Evolutionary conservation across 2,797 vertebrate species (phyloP), one percentile per base, ranked within the genome.

Genomic region (Muscicapa comitata): DNA sequence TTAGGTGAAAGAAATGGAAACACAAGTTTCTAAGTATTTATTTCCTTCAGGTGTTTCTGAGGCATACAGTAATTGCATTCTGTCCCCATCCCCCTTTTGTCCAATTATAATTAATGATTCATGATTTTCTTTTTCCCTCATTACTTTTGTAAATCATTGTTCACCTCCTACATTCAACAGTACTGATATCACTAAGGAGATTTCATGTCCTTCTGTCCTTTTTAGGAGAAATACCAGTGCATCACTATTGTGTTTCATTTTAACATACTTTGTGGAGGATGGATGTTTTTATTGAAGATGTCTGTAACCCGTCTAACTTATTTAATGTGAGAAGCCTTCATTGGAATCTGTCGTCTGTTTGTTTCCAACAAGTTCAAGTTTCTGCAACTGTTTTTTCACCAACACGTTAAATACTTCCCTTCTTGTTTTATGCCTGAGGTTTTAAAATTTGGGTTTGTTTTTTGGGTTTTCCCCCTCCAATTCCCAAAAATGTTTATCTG

Each of bases 141-240:
- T 84, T 86, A 65, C 83, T 86, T 94, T 87, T 0, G 71, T 93
- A 94, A 96, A 88, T 94, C 93, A 85, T 91, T 95, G 81, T 94
- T 97, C 96, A 93, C 94, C 95, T 98, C 95, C 86, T 94, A 61
- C 83, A 73, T 96, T 97, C 73, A 61, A 37, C 94, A 96, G 88
- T 96, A 80, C 93, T 95, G 95, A 94, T 96, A 95, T 95, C 95
- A 93, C 94, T 96, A 87, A 96, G 95, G 95, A 96, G 92, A 95
- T 93, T 97, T 93, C 80, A 62, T 96, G 83, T 96, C 95, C 92
- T 97, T 91, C 91, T 97, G 91, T 94, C 94, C 79, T 96, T 97
- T 97, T 84, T 97, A 97, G 96, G 96, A 97, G 95, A 95, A 95
- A 68, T 68, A 88, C 94, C 91, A 94, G 88, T 96, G 96, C 91